Conservation (phyloP, 2,888 invertebrate species). For the Argynnis bischoffii region DNA sequence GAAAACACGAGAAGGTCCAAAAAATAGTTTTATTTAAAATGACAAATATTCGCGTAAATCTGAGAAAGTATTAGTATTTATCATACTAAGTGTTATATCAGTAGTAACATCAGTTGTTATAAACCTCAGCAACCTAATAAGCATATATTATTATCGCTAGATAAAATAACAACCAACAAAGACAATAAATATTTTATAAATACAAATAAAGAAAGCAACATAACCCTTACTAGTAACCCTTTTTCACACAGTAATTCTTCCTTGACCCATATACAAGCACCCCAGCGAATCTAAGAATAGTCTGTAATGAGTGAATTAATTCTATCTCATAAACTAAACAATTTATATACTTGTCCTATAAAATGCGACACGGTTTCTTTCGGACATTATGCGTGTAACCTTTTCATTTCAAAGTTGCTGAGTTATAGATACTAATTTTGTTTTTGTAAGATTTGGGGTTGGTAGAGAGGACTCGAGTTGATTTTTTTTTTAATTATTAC, state of each 20-base stretch:
- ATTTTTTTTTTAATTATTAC: background rate
- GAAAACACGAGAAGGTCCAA: too few species aligned
- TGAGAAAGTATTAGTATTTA: too few species aligned
- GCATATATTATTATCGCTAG: background rate
- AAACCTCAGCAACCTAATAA: background rate
- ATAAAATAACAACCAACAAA: conserved; percentile 9
- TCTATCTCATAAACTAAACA: conserved; percentile 77
- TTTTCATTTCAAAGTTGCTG: conserved; percentile 70
- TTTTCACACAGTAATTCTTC: conserved; percentile 75
- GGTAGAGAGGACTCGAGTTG: background rate
- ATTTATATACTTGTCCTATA: conserved; percentile 78
- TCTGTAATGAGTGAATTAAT: conserved; percentile 79
- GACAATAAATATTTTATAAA: background rate
- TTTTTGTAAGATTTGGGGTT: conserved; percentile 47
- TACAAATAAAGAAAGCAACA: background rate
- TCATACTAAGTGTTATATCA: background rate
- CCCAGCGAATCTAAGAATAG: conserved; percentile 68
- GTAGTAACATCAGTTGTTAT: background rate
- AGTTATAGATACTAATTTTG: conserved; percentile 71
- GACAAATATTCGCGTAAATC: too few species aligned
- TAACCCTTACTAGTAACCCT: conserved; percentile 36
- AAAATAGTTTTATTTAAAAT: too few species aligned
- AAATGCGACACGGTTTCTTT: conserved; percentile 75
- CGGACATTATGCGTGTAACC: conserved; percentile 55
- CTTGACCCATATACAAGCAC: conserved; percentile 78